Evolutionary conservation across 2,888 invertebrate species (phyloP).

Genomic region (Spialia ferax): DNA sequence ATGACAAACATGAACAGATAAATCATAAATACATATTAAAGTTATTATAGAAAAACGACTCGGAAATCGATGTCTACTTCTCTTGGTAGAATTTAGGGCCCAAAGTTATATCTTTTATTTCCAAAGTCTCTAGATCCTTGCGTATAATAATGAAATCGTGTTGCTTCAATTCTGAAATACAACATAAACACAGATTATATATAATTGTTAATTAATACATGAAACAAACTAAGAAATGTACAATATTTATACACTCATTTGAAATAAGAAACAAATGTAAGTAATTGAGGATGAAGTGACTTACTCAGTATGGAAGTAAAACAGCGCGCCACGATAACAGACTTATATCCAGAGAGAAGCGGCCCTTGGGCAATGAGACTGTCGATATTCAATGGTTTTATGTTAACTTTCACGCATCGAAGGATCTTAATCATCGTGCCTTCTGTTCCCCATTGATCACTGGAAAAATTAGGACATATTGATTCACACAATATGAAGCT

Average conservation of each 20-base stretch:
- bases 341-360: constrained; percentile 52
- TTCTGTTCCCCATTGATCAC: constrained; percentile 74
- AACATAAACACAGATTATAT: too few relatives aligned
- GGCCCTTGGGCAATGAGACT: constrained; percentile 61
- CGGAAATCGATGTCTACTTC: neutral
- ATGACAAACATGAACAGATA: neutral
- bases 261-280: too few relatives aligned
- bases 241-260: too few relatives aligned
- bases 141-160: constrained; percentile 63
- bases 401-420: constrained; percentile 45
- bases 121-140: constrained; percentile 63
- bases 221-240: too few relatives aligned
- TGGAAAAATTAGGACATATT: constrained; percentile 47
- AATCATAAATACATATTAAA: too few relatives aligned
- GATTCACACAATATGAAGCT: too few relatives aligned
- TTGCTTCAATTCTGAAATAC: constrained; percentile 71
- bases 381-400: constrained; percentile 53
- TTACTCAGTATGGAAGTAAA: constrained; percentile 75
- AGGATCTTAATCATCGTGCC: constrained; percentile 73
- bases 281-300: constrained; percentile 40
- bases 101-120: constrained; percentile 62
- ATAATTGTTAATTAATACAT: too few relatives aligned
- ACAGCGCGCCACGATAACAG: constrained; percentile 66
- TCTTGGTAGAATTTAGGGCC: constrained; percentile 59
- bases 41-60: neutral